Percentiles rank a stretch among this genome's conserved stretches.
phyloP scores from a whole-genome alignment of 2,113 vertebrate species.

The Delphinus delphis region DNA sequence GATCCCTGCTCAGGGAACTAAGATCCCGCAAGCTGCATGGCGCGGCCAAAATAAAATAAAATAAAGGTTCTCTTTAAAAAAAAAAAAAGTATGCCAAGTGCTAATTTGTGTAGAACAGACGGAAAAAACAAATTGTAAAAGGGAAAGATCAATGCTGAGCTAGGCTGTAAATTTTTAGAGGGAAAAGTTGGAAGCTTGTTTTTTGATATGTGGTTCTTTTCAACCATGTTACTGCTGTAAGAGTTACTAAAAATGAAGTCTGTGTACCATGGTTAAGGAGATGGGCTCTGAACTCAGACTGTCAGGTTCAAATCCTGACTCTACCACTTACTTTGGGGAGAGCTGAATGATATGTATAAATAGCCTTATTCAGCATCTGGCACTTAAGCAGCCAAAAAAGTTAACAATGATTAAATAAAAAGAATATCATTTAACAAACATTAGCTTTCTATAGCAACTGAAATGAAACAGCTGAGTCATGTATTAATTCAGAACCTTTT shows the following conservation, averaged over 20 bases:
- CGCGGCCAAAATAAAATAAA: not conserved
- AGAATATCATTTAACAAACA: constrained; percentile 43
- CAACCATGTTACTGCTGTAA: not conserved
- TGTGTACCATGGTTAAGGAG: not conserved
- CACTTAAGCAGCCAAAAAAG: not conserved
- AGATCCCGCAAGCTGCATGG: not conserved
- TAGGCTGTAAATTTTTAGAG: not conserved
- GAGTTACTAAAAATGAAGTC: not conserved
- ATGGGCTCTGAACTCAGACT: not conserved
- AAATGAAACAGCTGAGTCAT: constrained; percentile 44
- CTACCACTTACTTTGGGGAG: not conserved
- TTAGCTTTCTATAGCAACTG: constrained; percentile 36
- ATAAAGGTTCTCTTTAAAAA: not conserved
- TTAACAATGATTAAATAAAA: constrained; percentile 37
- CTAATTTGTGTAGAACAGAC: not conserved
- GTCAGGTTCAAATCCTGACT: not conserved
- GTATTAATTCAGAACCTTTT: constrained; percentile 58
- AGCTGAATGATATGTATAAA: not conserved
- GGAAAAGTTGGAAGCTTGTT: not conserved
- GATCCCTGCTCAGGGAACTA: not conserved
- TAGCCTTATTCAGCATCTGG: not conserved
- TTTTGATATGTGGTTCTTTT: not conserved
- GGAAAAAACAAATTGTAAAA: not conserved
- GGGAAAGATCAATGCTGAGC: not conserved
- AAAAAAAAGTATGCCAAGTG: not conserved